Evolutionary conservation across 2,113 vertebrate species (phyloP).

Genomic region (Crotalus viridis): DNA sequence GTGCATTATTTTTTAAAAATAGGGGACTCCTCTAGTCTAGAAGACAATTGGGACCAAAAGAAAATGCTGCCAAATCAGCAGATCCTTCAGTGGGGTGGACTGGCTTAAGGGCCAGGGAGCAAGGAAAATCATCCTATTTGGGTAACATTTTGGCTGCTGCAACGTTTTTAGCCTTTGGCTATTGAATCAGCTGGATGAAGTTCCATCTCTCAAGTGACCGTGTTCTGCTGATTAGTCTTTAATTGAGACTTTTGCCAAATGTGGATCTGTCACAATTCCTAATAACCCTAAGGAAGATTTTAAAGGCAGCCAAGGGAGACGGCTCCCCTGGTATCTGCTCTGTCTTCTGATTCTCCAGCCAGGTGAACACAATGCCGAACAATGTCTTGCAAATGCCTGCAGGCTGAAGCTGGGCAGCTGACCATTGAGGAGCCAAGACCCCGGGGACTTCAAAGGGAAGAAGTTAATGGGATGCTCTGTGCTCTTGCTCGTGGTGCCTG

Average conservation of each 20-base stretch:
- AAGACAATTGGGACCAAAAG: background rate
- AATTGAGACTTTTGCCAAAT: conserved; percentile 70
- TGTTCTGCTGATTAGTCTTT: conserved; percentile 66
- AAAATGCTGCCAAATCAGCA: conserved; percentile 52
- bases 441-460: conserved; percentile 52
- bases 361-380: conserved; percentile 30
- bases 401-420: conserved; percentile 30
- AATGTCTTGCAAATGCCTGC: conserved; percentile 22
- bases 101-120: conserved; percentile 17
- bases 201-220: conserved; percentile 58
- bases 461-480: conserved; percentile 23
- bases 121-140: conserved; percentile 67
- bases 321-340: conserved; percentile 20
- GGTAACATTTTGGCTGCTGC: conserved; percentile 64
- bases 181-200: conserved; percentile 61
- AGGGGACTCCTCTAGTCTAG: background rate
- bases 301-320: conserved; percentile 42
- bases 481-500: background rate
- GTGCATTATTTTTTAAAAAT: background rate
- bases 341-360: conserved; percentile 28
- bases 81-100: conserved; percentile 17
- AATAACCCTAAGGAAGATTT: conserved; percentile 62
- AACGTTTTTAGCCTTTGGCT: conserved; percentile 70
- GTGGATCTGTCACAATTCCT: conserved; percentile 64
- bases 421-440: conserved; percentile 1